Evolutionary conservation across 1,140 invertebrate species (phyloP), one percentile per base, ranked within the genome.

Genomic region (Doryteuthis pealeii): DNA sequence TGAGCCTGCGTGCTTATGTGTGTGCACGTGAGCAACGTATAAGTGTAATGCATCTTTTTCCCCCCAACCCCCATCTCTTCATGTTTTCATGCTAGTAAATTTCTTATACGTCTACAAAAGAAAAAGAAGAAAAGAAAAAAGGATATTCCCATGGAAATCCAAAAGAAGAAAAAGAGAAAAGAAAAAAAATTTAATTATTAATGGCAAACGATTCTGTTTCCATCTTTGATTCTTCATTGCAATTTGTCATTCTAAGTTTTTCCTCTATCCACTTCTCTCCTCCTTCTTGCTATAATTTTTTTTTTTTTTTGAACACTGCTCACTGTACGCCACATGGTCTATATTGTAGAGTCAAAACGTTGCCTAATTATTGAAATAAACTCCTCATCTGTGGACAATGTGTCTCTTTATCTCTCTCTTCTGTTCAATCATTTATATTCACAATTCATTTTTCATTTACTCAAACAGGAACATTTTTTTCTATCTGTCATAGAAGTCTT

Each of bases 301-400:
- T n/a, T n/a, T n/a, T n/a, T n/a, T n/a, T n/a, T 28, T 62, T 28
- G 18, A 22, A 62, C 54, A n/a, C 54, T 62, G 54, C 54, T 62
- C 54, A 4, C 54, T 62, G 54, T 62, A 62, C 26, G 54, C 54
- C 54, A 62, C 18, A 62, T 62, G 54, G 54, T 62, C 54, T 62
- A 62, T 62, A 62, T 62, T 62, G 54, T 62, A n/a, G 18, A 62
- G 54, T 62, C 54, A 62, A 62, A 62, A 22, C n/a, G 54, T 62
- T 62, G 54, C 54, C 54, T 62, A 62, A 62, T 62, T 62, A 62
- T 62, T 62, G 54, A 62, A 62, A 40, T 40, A 40, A 40, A 40
- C 35, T 40, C 35, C 35, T 40, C 35, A 40, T 40, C 35, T 40
- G 35, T 40, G 35, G 35, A 40, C 35, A 5, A 40, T 40, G 10